Evolutionary conservation across 2,888 invertebrate genomes (phyloP), one percentile per base, ranked within the genome.

Genomic region (Oithona nana): DNA sequence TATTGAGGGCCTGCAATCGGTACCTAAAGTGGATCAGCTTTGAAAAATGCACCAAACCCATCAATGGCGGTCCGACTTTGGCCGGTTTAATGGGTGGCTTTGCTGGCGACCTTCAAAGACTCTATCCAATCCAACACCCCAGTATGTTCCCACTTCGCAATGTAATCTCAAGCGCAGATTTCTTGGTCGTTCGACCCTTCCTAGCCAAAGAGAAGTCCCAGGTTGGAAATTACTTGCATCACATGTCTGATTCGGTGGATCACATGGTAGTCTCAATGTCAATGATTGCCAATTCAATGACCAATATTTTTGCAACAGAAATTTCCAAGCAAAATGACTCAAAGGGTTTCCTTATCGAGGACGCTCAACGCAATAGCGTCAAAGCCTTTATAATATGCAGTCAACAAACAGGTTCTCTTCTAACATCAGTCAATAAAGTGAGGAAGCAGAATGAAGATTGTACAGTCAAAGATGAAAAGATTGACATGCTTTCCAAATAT

Each of bases 11-110:
- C 1, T 62, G 62, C 48, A 62, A 62, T 28, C 24, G 56, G 6
- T 56, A 56, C 24, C 28, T 62, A 24, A 62, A 57, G 20, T 62
- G 62, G 62, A 24, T 56, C 2, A 50, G 62, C 16, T 28, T 62
- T 3, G 48, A 39, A 3, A 28, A 62, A 16, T 62, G 62, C 49
- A 16, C 30, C 1, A 29, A 31, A 6, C 56, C 62, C 39, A 28
- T 62, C 6, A n/a, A 39, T 8, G 30, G 28, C 6, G 62, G 56
- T 22, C 62, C 62, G 16, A 57, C 62, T 24, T 28, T 62, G 26
- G n/a, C 62, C 20, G 62, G 62, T 16, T 31, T 62, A 8, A 31
- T 49, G 24, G 62, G 62, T 24, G 62, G 62, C 13, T 30, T 62
- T 16, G 62, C 62, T 39, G 62, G 62, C 3, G 62, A 62, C 16